These are phyloP conservation scores for Dolomedes plantarius DNA, from an alignment of 2,888 invertebrate genomes.

Conservation along the genomic window DNA sequence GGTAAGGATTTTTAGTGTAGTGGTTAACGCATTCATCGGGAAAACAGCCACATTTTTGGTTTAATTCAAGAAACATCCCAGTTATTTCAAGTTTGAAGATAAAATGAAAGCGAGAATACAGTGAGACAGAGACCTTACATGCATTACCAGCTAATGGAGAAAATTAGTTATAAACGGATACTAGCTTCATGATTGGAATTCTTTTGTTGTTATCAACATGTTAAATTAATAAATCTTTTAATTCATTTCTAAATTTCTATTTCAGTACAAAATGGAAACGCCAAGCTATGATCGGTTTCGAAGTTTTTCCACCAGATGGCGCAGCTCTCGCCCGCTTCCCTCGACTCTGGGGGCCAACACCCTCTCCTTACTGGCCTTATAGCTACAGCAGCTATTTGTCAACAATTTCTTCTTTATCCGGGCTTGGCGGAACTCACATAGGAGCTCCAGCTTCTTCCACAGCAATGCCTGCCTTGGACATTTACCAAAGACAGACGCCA, in stretches of 20 bases:
- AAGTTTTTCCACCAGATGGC: slow-evolving; percentile 96
- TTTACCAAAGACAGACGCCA: slow-evolving; percentile 62
- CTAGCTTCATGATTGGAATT: too few relatives aligned
- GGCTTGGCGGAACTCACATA: slow-evolving; percentile 40
- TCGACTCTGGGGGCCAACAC: slow-evolving; percentile 56
- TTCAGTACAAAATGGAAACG: slow-evolving; percentile 98
- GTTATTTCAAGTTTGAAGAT: too few relatives aligned
- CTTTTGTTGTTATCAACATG: too few relatives aligned
- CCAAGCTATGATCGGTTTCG: slow-evolving; percentile 97
- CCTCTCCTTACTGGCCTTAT: slow-evolving; percentile 66
- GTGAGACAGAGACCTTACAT: too few relatives aligned
- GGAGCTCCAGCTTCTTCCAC: slow-evolving; percentile 32
- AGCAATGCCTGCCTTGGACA: slow-evolving; percentile 37
- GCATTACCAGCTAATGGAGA: too few relatives aligned
- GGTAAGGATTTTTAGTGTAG: too few relatives aligned
- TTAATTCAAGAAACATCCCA: too few relatives aligned
- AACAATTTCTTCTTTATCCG: slow-evolving; percentile 68
- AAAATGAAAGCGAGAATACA: too few relatives aligned
- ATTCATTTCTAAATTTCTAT: slow-evolving; percentile 48
- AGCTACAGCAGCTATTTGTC: slow-evolving; percentile 71
- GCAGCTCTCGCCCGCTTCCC: slow-evolving; percentile 53
- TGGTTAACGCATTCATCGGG: too few relatives aligned
- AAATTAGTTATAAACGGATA: too few relatives aligned
- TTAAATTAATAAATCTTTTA: too few relatives aligned
- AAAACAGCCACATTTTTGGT: too few relatives aligned